A percentile compares a stretch with the other conserved stretches of the same genome.
Conservation (phyloP, 2,797 vertebrate genomes). For the Taeniopygia guttata region DNA sequence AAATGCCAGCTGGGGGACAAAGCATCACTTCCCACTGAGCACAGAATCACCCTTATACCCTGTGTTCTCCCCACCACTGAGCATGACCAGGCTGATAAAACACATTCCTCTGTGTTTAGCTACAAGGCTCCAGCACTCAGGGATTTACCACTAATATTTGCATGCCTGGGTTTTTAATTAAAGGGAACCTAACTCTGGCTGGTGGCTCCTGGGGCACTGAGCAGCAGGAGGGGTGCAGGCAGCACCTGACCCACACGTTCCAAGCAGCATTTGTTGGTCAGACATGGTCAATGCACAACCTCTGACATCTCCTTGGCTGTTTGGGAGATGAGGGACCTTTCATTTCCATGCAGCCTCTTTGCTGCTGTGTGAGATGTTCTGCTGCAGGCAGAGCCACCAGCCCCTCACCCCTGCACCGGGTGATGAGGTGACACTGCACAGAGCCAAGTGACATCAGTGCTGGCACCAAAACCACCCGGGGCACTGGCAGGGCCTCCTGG, state of each 20-base stretch:
- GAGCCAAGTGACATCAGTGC: neutral
- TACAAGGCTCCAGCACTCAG: neutral
- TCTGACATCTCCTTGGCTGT: neutral
- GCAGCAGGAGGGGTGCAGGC: neutral
- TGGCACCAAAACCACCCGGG: neutral
- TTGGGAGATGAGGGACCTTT: accelerated
- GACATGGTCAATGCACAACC: accelerated
- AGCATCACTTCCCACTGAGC: accelerated
- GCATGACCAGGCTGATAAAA: neutral
- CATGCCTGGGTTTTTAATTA: neutral
- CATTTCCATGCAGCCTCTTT: neutral
- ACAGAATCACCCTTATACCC: neutral
- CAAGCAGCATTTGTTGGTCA: neutral
- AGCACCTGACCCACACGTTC: neutral
- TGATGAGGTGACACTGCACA: accelerated
- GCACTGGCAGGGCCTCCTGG: neutral
- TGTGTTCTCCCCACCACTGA: neutral
- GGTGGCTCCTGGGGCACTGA: accelerated
- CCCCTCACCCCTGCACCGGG: accelerated
- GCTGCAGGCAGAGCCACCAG: neutral
- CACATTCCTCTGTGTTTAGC: neutral
- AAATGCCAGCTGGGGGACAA: neutral
- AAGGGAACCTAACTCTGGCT: neutral
- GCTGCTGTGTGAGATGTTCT: neutral
- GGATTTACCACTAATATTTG: neutral